Conservation (phyloP, 2,797 vertebrate species). For the Catostomus latipinnis region DNA sequence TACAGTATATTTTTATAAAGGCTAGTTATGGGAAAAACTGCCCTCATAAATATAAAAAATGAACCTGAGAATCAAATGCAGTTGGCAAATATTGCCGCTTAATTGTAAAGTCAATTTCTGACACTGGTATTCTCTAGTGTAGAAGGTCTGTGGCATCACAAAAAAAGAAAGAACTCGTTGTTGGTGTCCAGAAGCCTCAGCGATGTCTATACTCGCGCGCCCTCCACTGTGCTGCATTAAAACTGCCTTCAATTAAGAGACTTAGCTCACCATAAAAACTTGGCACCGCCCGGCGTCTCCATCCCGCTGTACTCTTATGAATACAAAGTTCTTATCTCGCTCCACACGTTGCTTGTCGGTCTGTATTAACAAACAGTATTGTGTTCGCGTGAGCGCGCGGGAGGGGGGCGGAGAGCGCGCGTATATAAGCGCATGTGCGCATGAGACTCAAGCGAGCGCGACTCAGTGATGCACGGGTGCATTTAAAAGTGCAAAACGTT, state of each 20-base stretch:
- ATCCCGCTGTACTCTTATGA: slow-evolving; percentile 70
- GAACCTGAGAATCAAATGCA: too few species aligned
- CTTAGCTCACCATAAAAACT: slow-evolving; percentile 46
- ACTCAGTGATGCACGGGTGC: not conserved
- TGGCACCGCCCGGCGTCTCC: slow-evolving; percentile 72
- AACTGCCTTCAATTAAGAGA: slow-evolving; percentile 51
- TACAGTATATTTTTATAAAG: too few species aligned
- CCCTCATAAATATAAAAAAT: too few species aligned
- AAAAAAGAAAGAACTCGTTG: too few species aligned
- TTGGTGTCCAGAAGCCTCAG: not conserved
- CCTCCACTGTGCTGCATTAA: slow-evolving; percentile 68
- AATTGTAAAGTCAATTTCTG: too few species aligned
- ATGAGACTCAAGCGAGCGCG: slow-evolving; percentile 18
- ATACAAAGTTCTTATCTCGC: slow-evolving; percentile 82
- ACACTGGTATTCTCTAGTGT: too few species aligned
- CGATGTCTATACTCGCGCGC: slow-evolving; percentile 48
- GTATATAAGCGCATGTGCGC: slow-evolving; percentile 85
- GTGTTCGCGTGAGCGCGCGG: slow-evolving; percentile 80
- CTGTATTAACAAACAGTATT: slow-evolving; percentile 86
- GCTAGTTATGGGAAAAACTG: too few species aligned
- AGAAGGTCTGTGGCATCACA: too few species aligned
- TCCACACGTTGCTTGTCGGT: slow-evolving; percentile 83
- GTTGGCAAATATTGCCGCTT: too few species aligned
- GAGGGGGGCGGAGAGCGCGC: slow-evolving; percentile 48
- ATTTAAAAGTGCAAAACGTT: too few species aligned